Base-by-base conservation (phyloP, 2,113 vertebrate genomes). In the Plestiodon gilberti region DNA sequence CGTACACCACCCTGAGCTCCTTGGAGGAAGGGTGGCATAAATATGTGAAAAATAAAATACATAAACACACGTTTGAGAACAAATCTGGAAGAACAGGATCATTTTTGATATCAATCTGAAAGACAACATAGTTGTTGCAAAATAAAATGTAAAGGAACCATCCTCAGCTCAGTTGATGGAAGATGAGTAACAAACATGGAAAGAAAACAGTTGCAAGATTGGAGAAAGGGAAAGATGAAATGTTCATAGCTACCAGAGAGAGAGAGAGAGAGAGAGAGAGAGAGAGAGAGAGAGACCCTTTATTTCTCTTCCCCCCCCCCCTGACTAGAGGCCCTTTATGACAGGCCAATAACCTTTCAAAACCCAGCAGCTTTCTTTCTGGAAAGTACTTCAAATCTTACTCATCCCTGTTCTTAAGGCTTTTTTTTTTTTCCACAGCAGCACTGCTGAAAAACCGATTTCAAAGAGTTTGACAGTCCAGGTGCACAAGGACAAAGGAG, bases 311-410 rank as follows among this genome's bases (percentile, higher is more conserved):
- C 64, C 2, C 73, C 78, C 61, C 71, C 89, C 86, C 89, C 89
- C 80, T 89, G 75, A 61, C 87, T 82, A 93, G 92, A 57, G 90
- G 87, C 89, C 88, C 89, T 90, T 93, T 76, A n/a, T 87, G 85
- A 93, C 90, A 90, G 71, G 81, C 88, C 6, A 9, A 93, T 92
- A 90, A 90, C 82, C 88, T 82, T 81, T 88, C 89, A 93, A 94
- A 86, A 43, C 80, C 87, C 87, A 90, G 90, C 93, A 91, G 87
- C 86, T 87, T 93, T 93, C 87, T 62, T 88, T 90, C 59, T 20
- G 89, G 43, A 88, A 91, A 83, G 70, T 91, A 85, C 87, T 94
- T 91, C 91, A 91, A 89, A 91, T 94, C 89, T 91, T 91, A 90
- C 89, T 93, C 84, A 85, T 91, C 84, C 81, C 89, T 92, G 20